Percentiles rank a stretch among this genome's conserved stretches.
Evolutionary conservation across 2,888 invertebrate species (phyloP).

Genomic region (Amphipoea lucens): DNA sequence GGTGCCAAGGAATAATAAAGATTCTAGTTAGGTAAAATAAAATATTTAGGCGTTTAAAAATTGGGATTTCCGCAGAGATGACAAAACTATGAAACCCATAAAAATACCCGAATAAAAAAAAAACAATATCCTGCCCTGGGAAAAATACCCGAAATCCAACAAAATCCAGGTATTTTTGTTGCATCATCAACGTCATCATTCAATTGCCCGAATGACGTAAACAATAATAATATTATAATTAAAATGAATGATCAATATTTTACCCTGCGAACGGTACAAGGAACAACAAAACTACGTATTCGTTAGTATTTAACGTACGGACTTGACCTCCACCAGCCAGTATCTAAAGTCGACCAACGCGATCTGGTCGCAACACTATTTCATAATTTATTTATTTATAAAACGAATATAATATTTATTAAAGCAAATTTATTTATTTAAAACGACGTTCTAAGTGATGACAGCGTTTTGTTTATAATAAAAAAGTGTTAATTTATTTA

Average conservation of each 20-base stretch:
- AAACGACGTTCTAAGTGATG: conserved; percentile 42
- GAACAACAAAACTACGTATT: conserved; percentile 77
- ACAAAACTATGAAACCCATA: not conserved
- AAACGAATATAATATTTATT: conserved; percentile 40
- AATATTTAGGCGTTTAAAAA: not conserved
- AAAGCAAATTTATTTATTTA: conserved; percentile 16
- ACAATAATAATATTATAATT: conserved; percentile 35
- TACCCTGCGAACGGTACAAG: conserved; percentile 77
- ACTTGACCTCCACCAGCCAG: conserved; percentile 87
- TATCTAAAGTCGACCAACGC: conserved; percentile 74
- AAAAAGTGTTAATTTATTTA: conserved; percentile 58
- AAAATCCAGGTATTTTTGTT: not conserved
- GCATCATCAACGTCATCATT: not conserved
- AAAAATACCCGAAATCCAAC: conserved; percentile 33
- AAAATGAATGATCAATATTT: conserved; percentile 40
- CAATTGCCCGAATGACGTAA: conserved; percentile 35
- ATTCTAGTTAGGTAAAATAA: not conserved
- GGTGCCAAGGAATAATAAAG: not conserved
- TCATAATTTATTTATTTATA: conserved; percentile 44
- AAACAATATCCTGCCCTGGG: not conserved
- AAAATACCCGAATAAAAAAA: conserved; percentile 2
- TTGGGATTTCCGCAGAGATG: not conserved
- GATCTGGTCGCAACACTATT: conserved; percentile 59
- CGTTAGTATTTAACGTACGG: conserved; percentile 81
- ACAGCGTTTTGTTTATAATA: conserved; percentile 55